Conservation (phyloP, 1,140 invertebrate genomes). For the Achroia grisella region DNA sequence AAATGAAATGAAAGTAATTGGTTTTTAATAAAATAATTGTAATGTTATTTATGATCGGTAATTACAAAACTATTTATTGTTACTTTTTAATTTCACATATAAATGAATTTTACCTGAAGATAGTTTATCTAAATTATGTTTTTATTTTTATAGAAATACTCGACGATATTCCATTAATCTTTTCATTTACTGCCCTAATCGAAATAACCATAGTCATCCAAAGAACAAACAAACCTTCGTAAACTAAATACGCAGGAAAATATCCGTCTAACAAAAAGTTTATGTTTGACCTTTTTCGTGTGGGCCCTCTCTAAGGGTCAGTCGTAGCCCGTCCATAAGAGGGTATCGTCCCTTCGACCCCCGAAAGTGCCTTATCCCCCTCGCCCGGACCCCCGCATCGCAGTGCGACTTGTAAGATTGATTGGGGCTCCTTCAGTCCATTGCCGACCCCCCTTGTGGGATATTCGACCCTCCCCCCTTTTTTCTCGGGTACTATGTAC, state of each 20-base stretch:
- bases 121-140: too few relatives aligned
- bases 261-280: slow-evolving; percentile 45
- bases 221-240: slow-evolving; percentile 13
- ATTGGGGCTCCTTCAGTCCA: slow-evolving; percentile 72
- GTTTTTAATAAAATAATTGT: too few relatives aligned
- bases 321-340: slow-evolving; percentile 47
- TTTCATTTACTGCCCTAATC: too few relatives aligned
- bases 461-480: slow-evolving; percentile 59
- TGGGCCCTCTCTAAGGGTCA: slow-evolving; percentile 53
- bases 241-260: slow-evolving; percentile 20
- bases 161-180: too few relatives aligned
- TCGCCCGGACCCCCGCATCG: slow-evolving; percentile 19
- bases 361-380: slow-evolving; percentile 26
- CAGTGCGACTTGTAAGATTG: slow-evolving; percentile 71
- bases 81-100: too few relatives aligned
- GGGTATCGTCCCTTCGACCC: slow-evolving; percentile 61
- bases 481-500: slow-evolving; percentile 42
- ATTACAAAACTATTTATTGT: too few relatives aligned
- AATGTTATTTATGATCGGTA: too few relatives aligned
- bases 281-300: slow-evolving; percentile 47
- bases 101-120: too few relatives aligned
- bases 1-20: too few relatives aligned
- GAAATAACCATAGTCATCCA: too few relatives aligned
- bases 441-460: slow-evolving; percentile 56
- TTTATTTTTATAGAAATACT: too few relatives aligned